Percentiles rank a stretch among this genome's conserved stretches.
Conservation (phyloP, 2,113 vertebrate genomes). For the Calidris pygmaea region DNA sequence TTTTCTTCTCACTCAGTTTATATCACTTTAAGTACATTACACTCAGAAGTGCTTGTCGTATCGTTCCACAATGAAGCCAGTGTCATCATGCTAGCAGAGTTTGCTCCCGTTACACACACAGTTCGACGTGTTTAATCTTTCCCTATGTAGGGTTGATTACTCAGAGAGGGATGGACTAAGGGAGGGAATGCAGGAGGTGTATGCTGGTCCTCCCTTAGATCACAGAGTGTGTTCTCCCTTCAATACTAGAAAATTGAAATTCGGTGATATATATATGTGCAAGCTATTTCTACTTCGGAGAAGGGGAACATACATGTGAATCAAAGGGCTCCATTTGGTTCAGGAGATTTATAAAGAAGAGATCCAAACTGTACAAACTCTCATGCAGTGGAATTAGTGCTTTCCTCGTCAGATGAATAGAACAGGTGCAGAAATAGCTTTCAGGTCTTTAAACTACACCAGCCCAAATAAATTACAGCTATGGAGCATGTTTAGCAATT, state of each 20-base stretch:
- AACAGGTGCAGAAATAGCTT: conserved; percentile 54
- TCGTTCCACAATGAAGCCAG: not conserved
- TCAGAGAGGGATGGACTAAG: not conserved
- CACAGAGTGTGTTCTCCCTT: not conserved
- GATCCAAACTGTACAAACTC: not conserved
- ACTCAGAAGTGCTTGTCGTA: not conserved
- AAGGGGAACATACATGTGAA: not conserved
- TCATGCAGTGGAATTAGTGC: not conserved
- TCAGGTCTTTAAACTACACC: conserved; percentile 32
- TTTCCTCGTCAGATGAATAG: conserved; percentile 11
- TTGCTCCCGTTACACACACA: not conserved
- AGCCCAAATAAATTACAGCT: conserved; percentile 56
- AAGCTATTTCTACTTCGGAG: not conserved
- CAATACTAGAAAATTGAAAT: not conserved
- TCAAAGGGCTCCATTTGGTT: not conserved
- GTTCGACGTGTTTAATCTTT: not conserved
- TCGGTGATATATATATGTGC: not conserved
- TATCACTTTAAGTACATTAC: not conserved
- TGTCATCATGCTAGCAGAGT: not conserved
- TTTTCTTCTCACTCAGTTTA: not conserved
- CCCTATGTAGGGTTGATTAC: not conserved
- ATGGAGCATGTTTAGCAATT: conserved; percentile 23
- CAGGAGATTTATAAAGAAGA: not conserved
- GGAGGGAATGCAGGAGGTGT: not conserved
- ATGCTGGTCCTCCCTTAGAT: not conserved